Evolutionary conservation across 2,888 invertebrate genomes (phyloP), one percentile per base, ranked within the genome.

Genomic region (Pristionchus arcanus): DNA sequence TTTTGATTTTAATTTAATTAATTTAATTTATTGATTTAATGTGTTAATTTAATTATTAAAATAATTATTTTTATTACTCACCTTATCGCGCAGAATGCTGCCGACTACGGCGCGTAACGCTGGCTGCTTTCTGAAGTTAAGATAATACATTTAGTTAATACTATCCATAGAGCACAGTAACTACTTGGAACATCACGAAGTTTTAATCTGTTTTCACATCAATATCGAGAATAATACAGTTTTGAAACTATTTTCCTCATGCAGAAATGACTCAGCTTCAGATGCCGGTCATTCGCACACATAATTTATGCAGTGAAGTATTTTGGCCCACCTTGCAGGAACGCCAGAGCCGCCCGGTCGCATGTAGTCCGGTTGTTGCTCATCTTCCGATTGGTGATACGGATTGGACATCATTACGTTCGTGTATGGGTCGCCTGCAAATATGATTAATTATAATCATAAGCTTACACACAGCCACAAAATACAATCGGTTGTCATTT

Each of bases 391-490:
- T 59, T 85, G 84, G 9, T 85, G 55, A 37, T 85, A 85, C 13
- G 84, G 84, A 59, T 85, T 85, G 31, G 84, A 85, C 84, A 85
- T 85, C 34, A 85, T 31, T 21, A 85, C 59, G 49, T 85, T 85
- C 34, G 37, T 11, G 49, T 59, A 85, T 3, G 84, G 84, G 13
- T 85, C 59, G 19, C 84, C 84, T 85, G 28, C 19, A 16, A 31
- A 42, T 16, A 81, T 81, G 4, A 9, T 34, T 25, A 1, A n/a
- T 2, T 25, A 28, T 16, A 5, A 71, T 31, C 21, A 31, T 13
- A 3, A 49, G 13, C 11, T 49, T 49, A 11, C 42, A 49, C 7
- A 49, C 42, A 49, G 42, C 42, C 9, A 13, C 42, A 49, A 49
- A 49, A 9, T 42, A 5, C n/a, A n/a, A n/a, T n/a, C n/a, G n/a